Conservation (phyloP, 2,113 vertebrate species). For the Aythya baeri region DNA sequence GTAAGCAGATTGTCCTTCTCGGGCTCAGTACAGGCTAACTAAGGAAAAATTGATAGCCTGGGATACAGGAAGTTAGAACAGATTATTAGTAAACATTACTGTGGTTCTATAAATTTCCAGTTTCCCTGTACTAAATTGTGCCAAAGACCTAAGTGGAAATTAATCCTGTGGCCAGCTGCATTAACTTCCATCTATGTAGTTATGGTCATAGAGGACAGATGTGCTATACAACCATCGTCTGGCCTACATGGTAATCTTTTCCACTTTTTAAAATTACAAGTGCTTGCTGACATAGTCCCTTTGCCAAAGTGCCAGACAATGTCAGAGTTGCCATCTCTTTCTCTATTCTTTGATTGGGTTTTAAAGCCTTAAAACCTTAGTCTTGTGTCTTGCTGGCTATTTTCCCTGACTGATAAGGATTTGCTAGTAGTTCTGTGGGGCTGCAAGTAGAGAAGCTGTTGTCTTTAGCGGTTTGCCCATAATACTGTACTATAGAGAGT, state of each 20-base stretch:
- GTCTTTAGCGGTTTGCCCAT: not conserved
- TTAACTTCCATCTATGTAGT: not conserved
- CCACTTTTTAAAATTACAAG: not conserved
- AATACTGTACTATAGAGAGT: not conserved
- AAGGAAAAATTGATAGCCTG: not conserved
- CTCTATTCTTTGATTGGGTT: not conserved
- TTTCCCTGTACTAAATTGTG: not conserved
- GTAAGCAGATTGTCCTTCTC: not conserved
- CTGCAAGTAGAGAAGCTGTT: not conserved
- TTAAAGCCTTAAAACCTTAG: not conserved
- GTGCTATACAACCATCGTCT: not conserved
- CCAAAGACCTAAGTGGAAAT: slow-evolving; percentile 1
- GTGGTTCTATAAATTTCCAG: not conserved
- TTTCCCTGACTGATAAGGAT: not conserved
- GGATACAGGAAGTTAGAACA: not conserved
- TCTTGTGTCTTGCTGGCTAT: not conserved
- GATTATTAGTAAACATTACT: not conserved
- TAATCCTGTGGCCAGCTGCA: slow-evolving; percentile 3
- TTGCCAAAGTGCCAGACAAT: not conserved
- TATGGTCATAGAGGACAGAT: not conserved
- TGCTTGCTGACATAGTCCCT: not conserved
- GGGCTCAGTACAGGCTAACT: not conserved
- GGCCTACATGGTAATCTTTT: not conserved
- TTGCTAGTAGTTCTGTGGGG: not conserved
- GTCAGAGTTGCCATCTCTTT: not conserved